phyloP scores from a whole-genome alignment of 2,888 invertebrate genomes.

The Drosophila setosimentum region DNA sequence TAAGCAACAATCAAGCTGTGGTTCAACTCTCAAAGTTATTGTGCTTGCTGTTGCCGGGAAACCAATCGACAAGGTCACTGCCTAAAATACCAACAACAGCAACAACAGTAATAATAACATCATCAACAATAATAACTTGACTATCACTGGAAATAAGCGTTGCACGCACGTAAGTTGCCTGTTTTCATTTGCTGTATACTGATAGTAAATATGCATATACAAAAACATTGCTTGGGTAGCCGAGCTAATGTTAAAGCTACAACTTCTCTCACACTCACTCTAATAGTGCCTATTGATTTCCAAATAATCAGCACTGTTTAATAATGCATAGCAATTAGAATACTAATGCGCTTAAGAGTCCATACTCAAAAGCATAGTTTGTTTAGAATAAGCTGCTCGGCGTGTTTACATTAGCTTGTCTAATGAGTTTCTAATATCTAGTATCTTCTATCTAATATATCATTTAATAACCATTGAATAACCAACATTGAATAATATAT shows the following conservation, averaged over 20 bases:
- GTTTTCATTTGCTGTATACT: not conserved
- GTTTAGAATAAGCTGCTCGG: not conserved
- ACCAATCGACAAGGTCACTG: constrained; percentile 24
- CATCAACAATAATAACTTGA: not conserved
- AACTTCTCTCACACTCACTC: not conserved
- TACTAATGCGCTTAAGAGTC: not conserved
- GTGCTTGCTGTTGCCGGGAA: constrained; percentile 7
- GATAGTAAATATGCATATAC: not conserved
- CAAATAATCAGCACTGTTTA: constrained; percentile 14
- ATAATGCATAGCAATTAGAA: constrained; percentile 3
- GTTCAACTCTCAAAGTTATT: constrained; percentile 4
- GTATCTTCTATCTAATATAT: not conserved
- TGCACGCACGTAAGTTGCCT: constrained; percentile 44
- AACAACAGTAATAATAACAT: not conserved
- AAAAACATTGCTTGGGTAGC: not conserved
- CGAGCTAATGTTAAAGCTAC: not conserved
- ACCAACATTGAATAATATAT: not conserved
- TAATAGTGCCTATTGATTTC: constrained; percentile 28
- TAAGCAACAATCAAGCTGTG: not conserved
- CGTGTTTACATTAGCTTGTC: not conserved
- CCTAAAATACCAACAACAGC: constrained; percentile 19
- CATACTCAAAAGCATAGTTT: not conserved
- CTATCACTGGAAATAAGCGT: constrained; percentile 22
- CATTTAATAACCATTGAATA: not conserved
- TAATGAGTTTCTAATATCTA: not conserved